phyloP scores from a whole-genome alignment of 2,797 vertebrate genomes.

The Smutsia gigantea region DNA sequence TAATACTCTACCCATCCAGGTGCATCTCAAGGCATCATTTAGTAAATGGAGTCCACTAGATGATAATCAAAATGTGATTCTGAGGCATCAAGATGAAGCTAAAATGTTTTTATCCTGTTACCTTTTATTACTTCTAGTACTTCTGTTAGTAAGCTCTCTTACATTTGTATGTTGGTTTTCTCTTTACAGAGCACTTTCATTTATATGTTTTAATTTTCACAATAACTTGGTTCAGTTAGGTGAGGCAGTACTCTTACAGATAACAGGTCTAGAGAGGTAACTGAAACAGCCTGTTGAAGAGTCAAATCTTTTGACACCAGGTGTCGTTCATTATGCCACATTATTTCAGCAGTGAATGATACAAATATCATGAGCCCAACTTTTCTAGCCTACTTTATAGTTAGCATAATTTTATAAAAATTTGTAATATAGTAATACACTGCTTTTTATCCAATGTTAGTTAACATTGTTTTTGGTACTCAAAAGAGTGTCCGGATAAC shows the following conservation, averaged over 20 bases:
- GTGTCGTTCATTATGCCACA: not conserved
- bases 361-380: not conserved
- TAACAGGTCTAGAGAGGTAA: not conserved
- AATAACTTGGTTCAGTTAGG: not conserved
- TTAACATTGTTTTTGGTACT: not conserved
- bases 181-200: conserved; percentile 21
- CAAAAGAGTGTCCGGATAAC: not conserved
- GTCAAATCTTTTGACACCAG: not conserved
- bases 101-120: not conserved
- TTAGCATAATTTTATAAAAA: not conserved
- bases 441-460: not conserved
- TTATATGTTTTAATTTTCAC: not conserved
- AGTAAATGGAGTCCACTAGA: not conserved
- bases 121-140: not conserved
- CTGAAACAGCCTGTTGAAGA: not conserved
- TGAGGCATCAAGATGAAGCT: not conserved
- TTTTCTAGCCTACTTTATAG: not conserved
- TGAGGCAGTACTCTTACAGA: not conserved
- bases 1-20: not conserved
- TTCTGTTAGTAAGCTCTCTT: not conserved
- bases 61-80: not conserved
- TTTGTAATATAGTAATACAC: not conserved
- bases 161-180: not conserved
- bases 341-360: not conserved
- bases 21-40: not conserved